Percentiles rank a stretch among this genome's conserved stretches.
Evolutionary conservation across 2,888 invertebrate genomes (phyloP).

Genomic region (Cephus spinipes): DNA sequence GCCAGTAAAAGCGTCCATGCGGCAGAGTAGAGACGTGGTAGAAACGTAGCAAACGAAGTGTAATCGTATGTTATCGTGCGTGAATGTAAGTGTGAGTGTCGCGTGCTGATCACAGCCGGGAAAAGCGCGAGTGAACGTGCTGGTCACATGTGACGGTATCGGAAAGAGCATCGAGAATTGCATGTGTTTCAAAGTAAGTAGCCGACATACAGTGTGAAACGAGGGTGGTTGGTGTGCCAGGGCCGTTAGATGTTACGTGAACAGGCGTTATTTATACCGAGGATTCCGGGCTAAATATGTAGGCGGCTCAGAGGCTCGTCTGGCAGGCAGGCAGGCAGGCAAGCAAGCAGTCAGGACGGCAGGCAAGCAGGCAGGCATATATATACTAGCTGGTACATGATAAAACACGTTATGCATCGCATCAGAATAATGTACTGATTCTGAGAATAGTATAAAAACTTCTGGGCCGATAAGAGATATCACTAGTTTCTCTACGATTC

Average conservation of each 20-base stretch:
- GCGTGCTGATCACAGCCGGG: conserved; percentile 17
- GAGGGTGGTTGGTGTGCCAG: conserved; percentile 14
- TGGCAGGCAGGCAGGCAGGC: background rate
- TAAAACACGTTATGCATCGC: conserved; percentile 15
- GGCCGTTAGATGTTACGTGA: conserved; percentile 30
- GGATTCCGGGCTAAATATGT: conserved; percentile 30
- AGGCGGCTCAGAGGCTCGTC: conserved; percentile 7
- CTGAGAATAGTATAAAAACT: background rate
- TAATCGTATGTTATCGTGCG: background rate
- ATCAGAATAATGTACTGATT: background rate
- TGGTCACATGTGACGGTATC: conserved; percentile 33
- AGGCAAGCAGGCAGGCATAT: conserved; percentile 10
- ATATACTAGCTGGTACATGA: conserved; percentile 13
- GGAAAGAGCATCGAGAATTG: conserved; percentile 4
- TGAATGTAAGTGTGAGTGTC: background rate
- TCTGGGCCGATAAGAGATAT: background rate
- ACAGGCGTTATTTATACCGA: conserved; percentile 36
- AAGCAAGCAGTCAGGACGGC: conserved; percentile 10
- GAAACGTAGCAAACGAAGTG: background rate
- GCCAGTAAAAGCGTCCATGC: background rate
- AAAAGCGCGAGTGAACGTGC: conserved; percentile 32
- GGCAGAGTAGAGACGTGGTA: background rate
- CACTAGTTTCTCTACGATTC: background rate
- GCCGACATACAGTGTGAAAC: background rate
- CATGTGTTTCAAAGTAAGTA: conserved; percentile 25